phyloP scores from a whole-genome alignment of 2,113 vertebrate genomes.

The Nibea coibor region DNA sequence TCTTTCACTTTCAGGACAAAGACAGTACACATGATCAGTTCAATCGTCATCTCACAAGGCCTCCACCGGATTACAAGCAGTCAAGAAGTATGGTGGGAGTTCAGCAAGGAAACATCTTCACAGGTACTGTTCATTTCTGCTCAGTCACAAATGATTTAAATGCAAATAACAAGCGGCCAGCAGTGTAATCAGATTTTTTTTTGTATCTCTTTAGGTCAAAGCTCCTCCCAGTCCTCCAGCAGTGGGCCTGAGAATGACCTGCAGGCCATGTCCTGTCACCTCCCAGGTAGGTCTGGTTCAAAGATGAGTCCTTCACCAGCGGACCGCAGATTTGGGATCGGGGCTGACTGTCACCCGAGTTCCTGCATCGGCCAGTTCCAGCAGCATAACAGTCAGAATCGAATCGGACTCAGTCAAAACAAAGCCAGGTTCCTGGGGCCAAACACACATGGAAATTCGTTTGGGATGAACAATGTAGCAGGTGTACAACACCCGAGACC shows the following conservation, averaged over 20 bases:
- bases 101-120: constrained; percentile 86
- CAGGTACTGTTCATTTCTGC: constrained; percentile 78
- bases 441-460: constrained; percentile 79
- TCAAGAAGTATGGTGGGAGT: constrained; percentile 87
- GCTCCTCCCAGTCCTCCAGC: constrained; percentile 85
- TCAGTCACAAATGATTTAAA: neutral
- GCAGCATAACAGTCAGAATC: constrained; percentile 86
- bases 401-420: constrained; percentile 84
- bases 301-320: constrained; percentile 85
- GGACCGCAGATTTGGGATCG: constrained; percentile 85
- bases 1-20: constrained; percentile 88
- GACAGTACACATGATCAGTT: constrained; percentile 90
- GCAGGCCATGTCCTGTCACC: constrained; percentile 85
- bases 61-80: constrained; percentile 96
- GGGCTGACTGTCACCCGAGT: constrained; percentile 83
- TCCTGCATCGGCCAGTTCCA: constrained; percentile 84
- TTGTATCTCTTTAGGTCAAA: constrained; percentile 77
- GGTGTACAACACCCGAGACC: constrained; percentile 84
- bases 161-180: neutral
- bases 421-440: constrained; percentile 86
- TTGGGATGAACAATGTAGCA: constrained; percentile 82
- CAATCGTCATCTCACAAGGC: constrained; percentile 92
- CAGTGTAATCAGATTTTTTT: neutral
- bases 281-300: constrained; percentile 82
- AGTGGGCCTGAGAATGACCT: constrained; percentile 86